A percentile compares a stretch with the other conserved stretches of the same genome.
Conservation (phyloP, 2,797 vertebrate genomes). For the Pachyuromys duprasi region DNA sequence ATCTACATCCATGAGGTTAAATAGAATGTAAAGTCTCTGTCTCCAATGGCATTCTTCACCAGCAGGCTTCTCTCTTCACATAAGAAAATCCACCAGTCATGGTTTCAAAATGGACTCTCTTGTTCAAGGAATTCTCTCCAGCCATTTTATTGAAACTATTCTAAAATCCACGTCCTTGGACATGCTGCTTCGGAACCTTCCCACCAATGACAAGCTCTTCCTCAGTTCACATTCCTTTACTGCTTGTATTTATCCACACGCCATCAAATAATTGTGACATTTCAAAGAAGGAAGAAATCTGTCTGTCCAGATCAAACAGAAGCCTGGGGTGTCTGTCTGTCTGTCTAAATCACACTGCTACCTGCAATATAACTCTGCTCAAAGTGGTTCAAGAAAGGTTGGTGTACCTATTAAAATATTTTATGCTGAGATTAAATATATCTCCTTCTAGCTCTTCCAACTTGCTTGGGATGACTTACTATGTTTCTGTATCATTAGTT, state of each 20-base stretch:
- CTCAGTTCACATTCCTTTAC: not conserved
- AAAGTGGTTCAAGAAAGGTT: not conserved
- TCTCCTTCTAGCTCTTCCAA: not conserved
- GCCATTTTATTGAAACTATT: not conserved
- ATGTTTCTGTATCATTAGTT: not conserved
- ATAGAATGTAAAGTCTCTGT: constrained; percentile 14
- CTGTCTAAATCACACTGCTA: not conserved
- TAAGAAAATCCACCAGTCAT: not conserved
- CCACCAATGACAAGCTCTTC: not conserved
- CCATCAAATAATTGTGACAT: not conserved
- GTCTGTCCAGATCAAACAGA: not conserved
- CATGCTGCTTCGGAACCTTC: not conserved
- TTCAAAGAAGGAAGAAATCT: constrained; percentile 32
- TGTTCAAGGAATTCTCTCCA: not conserved
- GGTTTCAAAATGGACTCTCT: constrained; percentile 20
- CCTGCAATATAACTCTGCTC: not conserved
- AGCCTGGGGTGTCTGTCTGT: not conserved
- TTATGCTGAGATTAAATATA: constrained; percentile 30
- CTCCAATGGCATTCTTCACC: not conserved
- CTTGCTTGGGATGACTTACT: not conserved
- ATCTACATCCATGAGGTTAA: not conserved
- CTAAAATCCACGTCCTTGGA: constrained; percentile 23
- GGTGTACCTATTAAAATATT: not conserved
- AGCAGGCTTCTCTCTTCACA: not conserved
- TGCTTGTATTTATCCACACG: not conserved